phyloP scores from a whole-genome alignment of 2,888 invertebrate species.

The Hemaris fuciformis region DNA sequence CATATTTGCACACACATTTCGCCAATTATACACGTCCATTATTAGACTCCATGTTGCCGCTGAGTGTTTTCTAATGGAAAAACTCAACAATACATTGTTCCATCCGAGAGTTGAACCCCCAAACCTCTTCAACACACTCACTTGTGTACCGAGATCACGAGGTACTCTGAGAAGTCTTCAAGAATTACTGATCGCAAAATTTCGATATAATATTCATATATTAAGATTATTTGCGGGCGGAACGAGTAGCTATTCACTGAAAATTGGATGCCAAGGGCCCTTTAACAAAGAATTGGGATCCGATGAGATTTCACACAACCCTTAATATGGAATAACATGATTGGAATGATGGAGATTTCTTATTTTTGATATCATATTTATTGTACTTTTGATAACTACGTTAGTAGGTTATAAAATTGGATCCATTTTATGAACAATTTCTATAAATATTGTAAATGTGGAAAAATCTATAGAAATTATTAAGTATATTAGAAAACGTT shows the following conservation, averaged over 20 bases:
- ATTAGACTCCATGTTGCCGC: too few species aligned
- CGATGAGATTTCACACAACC: neutral
- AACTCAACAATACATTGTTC: too few species aligned
- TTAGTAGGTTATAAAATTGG: too few species aligned
- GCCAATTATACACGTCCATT: too few species aligned
- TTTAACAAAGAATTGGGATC: neutral
- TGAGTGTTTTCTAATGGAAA: too few species aligned
- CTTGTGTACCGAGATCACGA: neutral
- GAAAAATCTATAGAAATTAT: too few species aligned
- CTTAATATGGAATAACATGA: conserved; percentile 1
- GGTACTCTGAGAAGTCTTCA: too few species aligned
- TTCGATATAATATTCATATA: neutral
- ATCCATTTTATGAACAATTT: too few species aligned
- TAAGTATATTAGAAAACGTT: too few species aligned
- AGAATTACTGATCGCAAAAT: neutral
- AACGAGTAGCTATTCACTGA: neutral
- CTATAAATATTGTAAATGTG: too few species aligned
- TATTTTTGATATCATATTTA: neutral
- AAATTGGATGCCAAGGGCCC: conserved; percentile 5
- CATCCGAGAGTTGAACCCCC: neutral
- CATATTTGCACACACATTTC: too few species aligned
- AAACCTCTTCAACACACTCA: neutral
- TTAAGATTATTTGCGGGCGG: neutral
- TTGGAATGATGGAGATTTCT: neutral
- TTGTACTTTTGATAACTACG: neutral